Conservation (phyloP, 2,888 invertebrate genomes). For the Ectemnius continuus region DNA sequence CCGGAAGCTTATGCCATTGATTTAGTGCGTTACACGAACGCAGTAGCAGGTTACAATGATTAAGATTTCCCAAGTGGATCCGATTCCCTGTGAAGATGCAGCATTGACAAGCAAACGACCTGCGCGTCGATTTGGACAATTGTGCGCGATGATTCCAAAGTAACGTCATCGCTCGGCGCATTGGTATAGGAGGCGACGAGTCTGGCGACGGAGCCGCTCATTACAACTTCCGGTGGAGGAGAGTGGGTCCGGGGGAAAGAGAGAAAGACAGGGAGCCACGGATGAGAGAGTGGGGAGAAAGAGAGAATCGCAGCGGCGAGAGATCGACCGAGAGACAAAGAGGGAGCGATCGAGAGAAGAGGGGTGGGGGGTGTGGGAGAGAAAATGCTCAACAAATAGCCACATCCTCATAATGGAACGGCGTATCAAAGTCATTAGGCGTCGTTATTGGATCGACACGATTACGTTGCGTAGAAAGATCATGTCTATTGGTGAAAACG, state of each 20-base stretch:
- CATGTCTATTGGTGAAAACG: constrained; percentile 37
- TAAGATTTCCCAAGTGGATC: constrained; percentile 15
- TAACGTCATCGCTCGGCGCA: constrained; percentile 69
- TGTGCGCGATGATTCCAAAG: constrained; percentile 68
- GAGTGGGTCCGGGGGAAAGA: constrained; percentile 41
- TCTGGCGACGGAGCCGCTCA: constrained; percentile 75
- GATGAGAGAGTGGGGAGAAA: constrained; percentile 29
- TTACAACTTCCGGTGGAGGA: constrained; percentile 75
- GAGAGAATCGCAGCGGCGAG: constrained; percentile 30
- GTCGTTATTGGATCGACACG: constrained; percentile 70
- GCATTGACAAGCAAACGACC: constrained; percentile 46
- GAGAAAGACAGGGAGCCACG: constrained; percentile 18
- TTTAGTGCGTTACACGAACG: too few relatives aligned
- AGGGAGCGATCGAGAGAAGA: constrained; percentile 27
- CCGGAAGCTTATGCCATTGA: constrained; percentile 2
- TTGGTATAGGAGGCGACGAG: constrained; percentile 62
- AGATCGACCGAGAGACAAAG: constrained; percentile 33
- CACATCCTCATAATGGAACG: constrained; percentile 77
- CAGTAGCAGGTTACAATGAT: too few relatives aligned
- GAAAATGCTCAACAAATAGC: constrained; percentile 74
- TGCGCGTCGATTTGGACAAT: constrained; percentile 57
- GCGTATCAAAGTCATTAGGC: constrained; percentile 75
- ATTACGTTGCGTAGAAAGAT: constrained; percentile 57
- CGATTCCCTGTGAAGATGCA: constrained; percentile 17
- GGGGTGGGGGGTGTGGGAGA: constrained; percentile 51